A percentile compares a stretch with the other conserved stretches of the same genome.
Evolutionary conservation across 2,888 invertebrate species (phyloP).

Genomic region (Synanthedon tipuliformis): DNA sequence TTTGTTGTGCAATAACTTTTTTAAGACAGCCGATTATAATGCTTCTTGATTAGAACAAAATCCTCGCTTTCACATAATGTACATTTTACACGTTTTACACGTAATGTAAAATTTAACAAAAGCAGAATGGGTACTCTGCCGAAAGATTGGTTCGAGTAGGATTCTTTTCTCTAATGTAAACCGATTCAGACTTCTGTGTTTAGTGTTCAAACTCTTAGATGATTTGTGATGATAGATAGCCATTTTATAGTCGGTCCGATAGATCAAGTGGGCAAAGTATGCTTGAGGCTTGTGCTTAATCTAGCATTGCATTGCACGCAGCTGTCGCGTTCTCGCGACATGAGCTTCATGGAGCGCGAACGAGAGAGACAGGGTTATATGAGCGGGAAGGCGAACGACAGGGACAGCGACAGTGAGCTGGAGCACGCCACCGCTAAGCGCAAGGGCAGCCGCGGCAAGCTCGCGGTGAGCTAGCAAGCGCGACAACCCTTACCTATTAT

Average conservation of each 20-base stretch:
- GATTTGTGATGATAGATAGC: too few species aligned
- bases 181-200: too few species aligned
- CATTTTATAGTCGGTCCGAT: neutral
- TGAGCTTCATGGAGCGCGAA: constrained; percentile 65
- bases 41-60: too few species aligned
- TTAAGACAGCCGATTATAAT: too few species aligned
- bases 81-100: too few species aligned
- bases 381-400: constrained; percentile 62
- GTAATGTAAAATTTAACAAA: too few species aligned
- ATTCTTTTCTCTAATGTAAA: too few species aligned
- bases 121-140: too few species aligned
- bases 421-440: constrained; percentile 65
- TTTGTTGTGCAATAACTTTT: too few species aligned
- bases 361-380: constrained; percentile 67
- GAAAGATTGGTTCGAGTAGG: too few species aligned
- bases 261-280: neutral
- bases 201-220: too few species aligned
- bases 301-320: constrained; percentile 39
- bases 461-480: constrained; percentile 74
- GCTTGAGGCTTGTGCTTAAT: neutral
- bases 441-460: constrained; percentile 75
- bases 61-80: too few species aligned
- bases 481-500: constrained; percentile 9
- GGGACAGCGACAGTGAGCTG: constrained; percentile 92
- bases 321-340: constrained; percentile 59